Evolutionary conservation across 2,113 vertebrate species (phyloP), one percentile per base, ranked within the genome.

Genomic region (Stigmatopora argus): DNA sequence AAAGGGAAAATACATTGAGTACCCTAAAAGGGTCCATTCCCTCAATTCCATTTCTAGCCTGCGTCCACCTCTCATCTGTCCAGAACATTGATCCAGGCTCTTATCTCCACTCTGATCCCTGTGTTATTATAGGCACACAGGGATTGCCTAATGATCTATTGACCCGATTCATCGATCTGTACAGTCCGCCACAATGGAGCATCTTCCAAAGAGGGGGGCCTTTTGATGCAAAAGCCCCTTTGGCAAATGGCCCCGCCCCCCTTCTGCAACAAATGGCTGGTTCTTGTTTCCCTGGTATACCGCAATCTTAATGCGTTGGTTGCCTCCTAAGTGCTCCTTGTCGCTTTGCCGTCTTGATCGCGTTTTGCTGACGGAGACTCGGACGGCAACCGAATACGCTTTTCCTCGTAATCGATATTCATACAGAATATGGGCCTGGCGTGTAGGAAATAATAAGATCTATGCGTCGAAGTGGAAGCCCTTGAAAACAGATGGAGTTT

Each of bases 141-240:
- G 88, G 85, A 86, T 90, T 87, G 86, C 78, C 79, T 85, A 90
- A 89, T 89, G 88, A 91, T 91, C 87, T 90, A 88, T 90, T 82
- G 84, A 88, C 80, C 70, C 5, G 44, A 82, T 66, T 53, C 71
- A 85, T 87, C 44, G 82, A 88, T 83, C 79, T 64, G 59, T 79
- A 83, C 80, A 84, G 84, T 81, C 74, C 44, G 83, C 84, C 85
- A 86, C 84, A 86, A 74, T 80, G 80, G 79, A 67, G 48, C 83
- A 70, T 74, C 73, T 74, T 76, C 77, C 72, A 70, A 74, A 78
- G 75, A 85, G 83, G 44, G 77, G 69, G 84, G 17, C 14, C 10
- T 11, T 53, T n/a, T 53, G 53, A 31, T 26, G 21, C 3, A 23
- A 55, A 15, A 62, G 78, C 75, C 58, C 78, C 58, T 31, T 31